Evolutionary conservation across 2,797 vertebrate genomes (phyloP), one percentile per base, ranked within the genome.

Genomic region (Arnoldichthys spilopterus): DNA sequence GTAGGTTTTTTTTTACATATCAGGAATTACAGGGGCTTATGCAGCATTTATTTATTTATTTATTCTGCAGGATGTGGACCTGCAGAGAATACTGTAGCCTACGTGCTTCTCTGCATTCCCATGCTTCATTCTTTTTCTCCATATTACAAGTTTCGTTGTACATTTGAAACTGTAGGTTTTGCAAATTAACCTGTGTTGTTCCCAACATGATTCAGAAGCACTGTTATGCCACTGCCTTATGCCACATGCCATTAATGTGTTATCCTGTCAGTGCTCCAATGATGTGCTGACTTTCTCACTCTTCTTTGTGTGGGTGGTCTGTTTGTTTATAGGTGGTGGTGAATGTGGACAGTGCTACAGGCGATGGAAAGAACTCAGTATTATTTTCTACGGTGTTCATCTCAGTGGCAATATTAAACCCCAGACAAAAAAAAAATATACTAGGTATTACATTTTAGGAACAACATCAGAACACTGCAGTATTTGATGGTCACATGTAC

Each of bases 271-370:
- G 22, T 26, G 5, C 30, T n/a, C 1, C 37, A 59, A 7, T 59
- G 34, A 20, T 24, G 7, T 26, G 30, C 9, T 24, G 30, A 34
- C 74, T 47, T 22, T 20, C 32, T 37, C 32, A 3, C 18, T 32
- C 49, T 32, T 6, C 18, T 70, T 63, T 72, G 32, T 8, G 61
- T 79, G 40, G 70, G 62, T 59, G 77, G 72, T 72, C 70, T 73
- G 9, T 73, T 73, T 66, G 47, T 54, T 59, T 58, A 66, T 58
- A 22, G 61, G 45, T 9, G 40, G 15, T 34, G 6, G 12, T 63
- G 24, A 15, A 53, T 40, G 47, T 72, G 47, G 68, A 63, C 32
- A 64, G 32, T 64, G 37, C 45, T 72, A 54, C 22, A 63, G 43
- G 59, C 45, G 13, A 70, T 43, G 49, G 16, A 20, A 71, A 71